A percentile compares a stretch with the other conserved stretches of the same genome.
Evolutionary conservation across 2,888 invertebrate species (phyloP).

Genomic region (Drosophila prostipennis): DNA sequence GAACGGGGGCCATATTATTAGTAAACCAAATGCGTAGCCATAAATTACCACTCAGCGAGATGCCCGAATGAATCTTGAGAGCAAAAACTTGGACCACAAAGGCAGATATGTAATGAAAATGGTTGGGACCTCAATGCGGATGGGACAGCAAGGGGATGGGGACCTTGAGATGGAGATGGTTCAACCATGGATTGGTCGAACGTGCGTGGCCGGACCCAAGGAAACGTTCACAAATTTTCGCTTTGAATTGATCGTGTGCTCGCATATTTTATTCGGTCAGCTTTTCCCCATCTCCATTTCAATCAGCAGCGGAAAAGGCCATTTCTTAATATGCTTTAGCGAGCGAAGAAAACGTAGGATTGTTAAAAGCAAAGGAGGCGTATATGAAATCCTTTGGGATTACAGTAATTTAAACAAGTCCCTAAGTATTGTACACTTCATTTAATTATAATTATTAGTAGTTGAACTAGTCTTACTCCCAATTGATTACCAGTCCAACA

Average conservation of each 20-base stretch:
- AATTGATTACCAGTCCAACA: not conserved
- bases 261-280: slow-evolving; percentile 73
- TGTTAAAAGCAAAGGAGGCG: too few species aligned
- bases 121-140: slow-evolving; percentile 35
- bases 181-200: slow-evolving; percentile 27
- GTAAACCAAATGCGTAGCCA: slow-evolving; percentile 79
- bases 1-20: slow-evolving; percentile 58
- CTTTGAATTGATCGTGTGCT: slow-evolving; percentile 75
- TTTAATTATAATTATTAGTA: too few species aligned
- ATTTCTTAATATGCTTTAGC: slow-evolving; percentile 18
- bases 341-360: slow-evolving; percentile 55
- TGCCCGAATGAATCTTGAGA: slow-evolving; percentile 67
- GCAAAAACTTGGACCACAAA: slow-evolving; percentile 37
- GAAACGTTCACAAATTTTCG: slow-evolving; percentile 72
- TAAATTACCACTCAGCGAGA: slow-evolving; percentile 74
- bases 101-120: slow-evolving; percentile 64
- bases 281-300: slow-evolving; percentile 38
- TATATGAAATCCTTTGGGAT: too few species aligned
- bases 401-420: not conserved
- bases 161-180: slow-evolving; percentile 26
- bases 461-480: too few species aligned
- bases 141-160: not conserved
- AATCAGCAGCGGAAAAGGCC: slow-evolving; percentile 67
- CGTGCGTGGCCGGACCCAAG: slow-evolving; percentile 64
- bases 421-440: not conserved